Percentiles rank a stretch among this genome's conserved stretches.
These are phyloP conservation scores for Fragum whitleyi DNA, from an alignment of 2,888 invertebrate genomes.

Conservation along the genomic window DNA sequence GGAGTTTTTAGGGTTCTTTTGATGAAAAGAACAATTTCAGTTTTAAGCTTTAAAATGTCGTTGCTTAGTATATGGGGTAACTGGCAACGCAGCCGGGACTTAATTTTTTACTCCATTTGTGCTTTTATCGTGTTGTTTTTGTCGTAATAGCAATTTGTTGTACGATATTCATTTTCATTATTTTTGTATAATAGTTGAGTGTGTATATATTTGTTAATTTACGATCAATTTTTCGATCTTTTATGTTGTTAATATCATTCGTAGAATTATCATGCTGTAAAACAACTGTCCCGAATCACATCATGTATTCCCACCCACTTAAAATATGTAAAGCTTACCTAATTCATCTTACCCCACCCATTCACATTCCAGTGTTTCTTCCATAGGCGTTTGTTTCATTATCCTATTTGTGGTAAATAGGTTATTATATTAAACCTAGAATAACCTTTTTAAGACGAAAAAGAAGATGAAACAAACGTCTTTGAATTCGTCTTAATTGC, in stretches of 20 bases:
- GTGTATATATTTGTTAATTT: constrained; percentile 12
- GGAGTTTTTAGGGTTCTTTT: no score
- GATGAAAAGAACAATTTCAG: no score
- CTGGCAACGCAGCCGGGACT: background rate
- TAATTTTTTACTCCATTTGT: background rate
- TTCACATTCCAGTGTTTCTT: background rate
- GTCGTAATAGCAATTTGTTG: background rate
- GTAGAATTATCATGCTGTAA: constrained; percentile 1
- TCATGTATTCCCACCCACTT: background rate
- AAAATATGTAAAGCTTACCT: background rate
- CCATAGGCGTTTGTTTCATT: background rate
- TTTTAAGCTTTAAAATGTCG: no score
- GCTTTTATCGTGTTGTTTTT: constrained; percentile 5
- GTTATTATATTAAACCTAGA: no score
- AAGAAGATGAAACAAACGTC: no score
- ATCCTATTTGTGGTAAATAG: background rate
- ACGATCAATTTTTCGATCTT: constrained; percentile 14
- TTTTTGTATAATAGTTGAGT: constrained; percentile 12
- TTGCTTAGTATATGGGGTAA: background rate
- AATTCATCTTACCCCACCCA: background rate
- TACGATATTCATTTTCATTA: background rate
- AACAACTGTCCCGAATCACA: background rate
- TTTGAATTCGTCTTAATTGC: no score
- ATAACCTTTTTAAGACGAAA: no score
- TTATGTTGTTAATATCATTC: constrained; percentile 4